Evolutionary conservation across 1,140 invertebrate genomes (phyloP).

Genomic region (Lucilia cuprina): DNA sequence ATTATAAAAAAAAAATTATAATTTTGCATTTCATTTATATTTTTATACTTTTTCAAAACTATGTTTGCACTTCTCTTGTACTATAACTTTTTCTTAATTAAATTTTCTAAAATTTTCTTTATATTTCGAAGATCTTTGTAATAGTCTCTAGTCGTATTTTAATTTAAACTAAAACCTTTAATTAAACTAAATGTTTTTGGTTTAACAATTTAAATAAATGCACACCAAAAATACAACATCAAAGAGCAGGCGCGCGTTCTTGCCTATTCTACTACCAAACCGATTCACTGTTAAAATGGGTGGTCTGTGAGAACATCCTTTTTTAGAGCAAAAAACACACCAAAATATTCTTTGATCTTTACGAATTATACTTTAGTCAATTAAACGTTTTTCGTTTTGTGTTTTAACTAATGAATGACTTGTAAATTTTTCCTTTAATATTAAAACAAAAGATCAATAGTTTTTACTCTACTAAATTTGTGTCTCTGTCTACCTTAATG

Average conservation of each 20-base stretch:
- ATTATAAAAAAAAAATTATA: too few species aligned
- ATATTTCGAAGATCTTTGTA: too few species aligned
- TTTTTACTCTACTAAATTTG: background rate
- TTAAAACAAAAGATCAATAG: constrained; percentile 10
- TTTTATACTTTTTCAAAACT: too few species aligned
- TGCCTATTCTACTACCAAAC: background rate
- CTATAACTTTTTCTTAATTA: too few species aligned
- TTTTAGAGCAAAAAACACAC: background rate
- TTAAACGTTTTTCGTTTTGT: background rate
- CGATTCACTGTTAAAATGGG: background rate
- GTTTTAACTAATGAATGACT: background rate
- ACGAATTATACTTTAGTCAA: constrained; percentile 1
- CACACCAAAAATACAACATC: background rate
- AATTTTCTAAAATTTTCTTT: too few species aligned
- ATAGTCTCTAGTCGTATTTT: too few species aligned
- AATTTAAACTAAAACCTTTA: background rate
- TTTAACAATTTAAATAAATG: constrained; percentile 10
- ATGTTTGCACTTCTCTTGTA: too few species aligned
- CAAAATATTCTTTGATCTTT: background rate
- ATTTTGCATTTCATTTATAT: too few species aligned
- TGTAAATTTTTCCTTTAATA: background rate
- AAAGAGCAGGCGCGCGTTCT: background rate
- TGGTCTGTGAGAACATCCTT: background rate
- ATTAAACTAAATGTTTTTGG: constrained; percentile 2
- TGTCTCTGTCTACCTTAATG: background rate